These are phyloP conservation scores for Pantherophis vulpinus DNA, from an alignment of 2,797 vertebrate genomes.

Conservation along the genomic window DNA sequence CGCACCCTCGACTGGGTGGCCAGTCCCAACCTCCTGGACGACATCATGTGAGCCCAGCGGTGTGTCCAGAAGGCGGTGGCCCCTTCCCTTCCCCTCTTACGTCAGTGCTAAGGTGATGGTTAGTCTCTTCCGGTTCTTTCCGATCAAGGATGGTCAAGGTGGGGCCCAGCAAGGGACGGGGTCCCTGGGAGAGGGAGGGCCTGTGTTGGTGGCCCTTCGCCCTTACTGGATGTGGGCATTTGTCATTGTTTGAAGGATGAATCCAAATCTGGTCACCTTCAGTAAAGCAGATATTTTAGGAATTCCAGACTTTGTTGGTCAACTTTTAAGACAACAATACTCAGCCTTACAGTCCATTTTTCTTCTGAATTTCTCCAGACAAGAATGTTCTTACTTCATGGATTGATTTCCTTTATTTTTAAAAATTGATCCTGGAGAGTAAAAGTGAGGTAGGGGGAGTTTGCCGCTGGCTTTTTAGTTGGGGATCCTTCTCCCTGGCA, in stretches of 20 bases:
- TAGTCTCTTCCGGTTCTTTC: background rate
- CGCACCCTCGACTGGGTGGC: slow-evolving; percentile 94
- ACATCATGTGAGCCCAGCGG: slow-evolving; percentile 84
- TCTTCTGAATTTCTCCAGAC: background rate
- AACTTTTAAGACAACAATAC: background rate
- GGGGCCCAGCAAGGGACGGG: background rate
- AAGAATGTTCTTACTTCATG: background rate
- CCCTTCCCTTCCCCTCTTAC: slow-evolving; percentile 65
- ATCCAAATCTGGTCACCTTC: background rate
- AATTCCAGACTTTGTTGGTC: background rate
- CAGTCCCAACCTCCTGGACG: slow-evolving; percentile 91
- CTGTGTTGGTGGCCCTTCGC: background rate
- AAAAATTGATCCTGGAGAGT: background rate
- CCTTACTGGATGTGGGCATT: background rate
- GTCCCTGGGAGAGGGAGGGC: background rate
- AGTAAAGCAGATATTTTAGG: background rate
- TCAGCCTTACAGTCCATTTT: background rate
- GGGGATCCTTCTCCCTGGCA: background rate
- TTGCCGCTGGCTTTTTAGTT: background rate
- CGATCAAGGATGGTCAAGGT: too few relatives aligned
- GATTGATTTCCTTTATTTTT: background rate
- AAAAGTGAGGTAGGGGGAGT: background rate
- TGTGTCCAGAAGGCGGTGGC: background rate
- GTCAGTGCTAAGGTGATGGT: slow-evolving; percentile 10
- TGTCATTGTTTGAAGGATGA: background rate